These are phyloP conservation scores for Albula goreensis DNA, from an alignment of 2,113 vertebrate genomes.

Conservation along the genomic window DNA sequence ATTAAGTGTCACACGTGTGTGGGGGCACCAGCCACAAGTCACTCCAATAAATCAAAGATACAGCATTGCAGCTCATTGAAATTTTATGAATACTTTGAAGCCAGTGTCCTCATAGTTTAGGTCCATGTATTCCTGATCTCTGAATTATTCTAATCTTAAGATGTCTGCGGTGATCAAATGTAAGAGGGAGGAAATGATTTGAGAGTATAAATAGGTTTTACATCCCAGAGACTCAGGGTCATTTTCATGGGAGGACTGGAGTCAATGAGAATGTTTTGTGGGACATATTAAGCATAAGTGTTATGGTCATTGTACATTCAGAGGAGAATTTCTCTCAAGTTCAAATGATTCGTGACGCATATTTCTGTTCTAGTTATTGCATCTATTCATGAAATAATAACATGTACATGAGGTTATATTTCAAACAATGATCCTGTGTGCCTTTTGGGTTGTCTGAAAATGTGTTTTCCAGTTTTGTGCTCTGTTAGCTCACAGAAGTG, in stretches of 20 bases:
- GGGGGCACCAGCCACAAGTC: neutral
- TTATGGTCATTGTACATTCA: neutral
- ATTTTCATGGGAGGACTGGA: neutral
- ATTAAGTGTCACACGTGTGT: constrained; percentile 17
- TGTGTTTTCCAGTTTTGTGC: too few species aligned
- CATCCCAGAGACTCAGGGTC: neutral
- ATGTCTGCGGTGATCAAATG: neutral
- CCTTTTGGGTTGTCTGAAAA: too few species aligned
- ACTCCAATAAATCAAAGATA: constrained; percentile 13
- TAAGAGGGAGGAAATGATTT: neutral
- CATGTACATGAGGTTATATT: too few species aligned
- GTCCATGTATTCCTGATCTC: neutral
- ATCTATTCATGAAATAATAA: too few species aligned
- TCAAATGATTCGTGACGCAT: too few species aligned
- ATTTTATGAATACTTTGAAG: neutral
- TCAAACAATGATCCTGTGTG: too few species aligned
- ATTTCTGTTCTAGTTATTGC: too few species aligned
- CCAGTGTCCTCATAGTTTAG: neutral
- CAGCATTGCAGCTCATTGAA: neutral
- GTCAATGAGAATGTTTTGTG: neutral
- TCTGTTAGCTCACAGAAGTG: too few species aligned
- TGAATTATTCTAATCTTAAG: neutral
- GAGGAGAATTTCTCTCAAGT: neutral
- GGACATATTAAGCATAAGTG: neutral
- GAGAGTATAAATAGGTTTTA: neutral